Evolutionary conservation across 1,140 invertebrate genomes (phyloP), one percentile per base, ranked within the genome.

Genomic region (Scaptomyza pallida): DNA sequence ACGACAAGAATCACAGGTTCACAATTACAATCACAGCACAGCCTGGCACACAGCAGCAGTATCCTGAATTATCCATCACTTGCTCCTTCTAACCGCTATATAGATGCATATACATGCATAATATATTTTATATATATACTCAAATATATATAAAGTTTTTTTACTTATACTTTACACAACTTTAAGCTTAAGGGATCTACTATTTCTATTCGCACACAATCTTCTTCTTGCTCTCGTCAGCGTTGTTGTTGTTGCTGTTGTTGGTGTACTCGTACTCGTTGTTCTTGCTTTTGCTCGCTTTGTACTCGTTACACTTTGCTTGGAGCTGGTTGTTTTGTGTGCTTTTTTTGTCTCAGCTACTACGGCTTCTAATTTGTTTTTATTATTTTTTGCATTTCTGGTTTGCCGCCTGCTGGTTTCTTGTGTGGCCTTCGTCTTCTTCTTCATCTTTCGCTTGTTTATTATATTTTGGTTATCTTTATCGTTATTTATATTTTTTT

Each of bases 111-210:
- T 47, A n/a, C 21, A 43, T 71, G n/a, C 43, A 37, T 51, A 59
- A 30, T 35, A 35, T 55, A 48, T 73, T 82, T 77, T 76, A 73
- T 74, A 63, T 52, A 52, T 65, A 56, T 65, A 19, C 57, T 16
- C 54, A 63, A 73, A 47, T 70, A 74, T 82, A 78, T 82, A 55
- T 56, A 50, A 61, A 54, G 56, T 55, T 72, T 35, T 82, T 61
- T 45, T 44, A 80, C 82, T 86, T 86, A 88, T 72, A 78, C 40
- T 86, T 86, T 86, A 86, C 82, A 88, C 82, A 86, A 86, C 82
- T 86, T 82, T 86, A 88, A 82, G 78, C 78, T 78, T 86, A 86
- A 67, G 70, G 70, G 73, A 69, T 81, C 73, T 86, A 86, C 51
- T 70, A 70, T 33, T 70, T 43, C 50, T 70, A 62, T 43, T 41